Evolutionary conservation across 2,888 invertebrate species (phyloP).

Genomic region (Ophion slaviceki): DNA sequence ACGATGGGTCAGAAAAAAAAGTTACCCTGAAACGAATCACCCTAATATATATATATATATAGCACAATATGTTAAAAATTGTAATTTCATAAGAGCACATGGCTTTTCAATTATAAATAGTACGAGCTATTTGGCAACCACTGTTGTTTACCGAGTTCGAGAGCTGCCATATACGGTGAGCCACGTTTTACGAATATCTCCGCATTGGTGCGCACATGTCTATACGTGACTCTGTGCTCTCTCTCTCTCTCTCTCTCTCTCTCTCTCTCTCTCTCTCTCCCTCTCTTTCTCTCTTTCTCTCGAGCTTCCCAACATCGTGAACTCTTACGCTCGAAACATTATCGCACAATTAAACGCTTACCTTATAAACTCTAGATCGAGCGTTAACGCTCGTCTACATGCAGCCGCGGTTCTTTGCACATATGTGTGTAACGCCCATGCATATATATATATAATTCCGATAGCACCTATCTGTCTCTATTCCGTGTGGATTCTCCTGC

Average conservation of each 20-base stretch:
- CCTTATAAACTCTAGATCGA: constrained; percentile 53
- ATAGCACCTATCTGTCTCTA: not conserved
- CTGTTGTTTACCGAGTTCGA: constrained; percentile 80
- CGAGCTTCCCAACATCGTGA: constrained; percentile 45
- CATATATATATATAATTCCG: not conserved
- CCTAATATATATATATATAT: no score
- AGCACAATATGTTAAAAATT: not conserved
- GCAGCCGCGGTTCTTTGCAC: not conserved
- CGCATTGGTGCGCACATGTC: constrained; percentile 32
- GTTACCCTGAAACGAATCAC: no score
- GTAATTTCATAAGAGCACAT: constrained; percentile 75
- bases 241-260: not conserved
- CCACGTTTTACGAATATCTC: constrained; percentile 51
- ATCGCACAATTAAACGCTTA: constrained; percentile 48
- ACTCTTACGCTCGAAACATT: constrained; percentile 54
- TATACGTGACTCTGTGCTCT: constrained; percentile 31
- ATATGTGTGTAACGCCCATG: not conserved
- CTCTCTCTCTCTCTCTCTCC: not conserved
- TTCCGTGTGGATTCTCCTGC: constrained; percentile 11
- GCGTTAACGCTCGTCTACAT: constrained; percentile 5
- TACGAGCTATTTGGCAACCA: constrained; percentile 80
- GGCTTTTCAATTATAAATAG: constrained; percentile 80
- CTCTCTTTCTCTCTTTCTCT: not conserved
- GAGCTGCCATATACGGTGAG: constrained; percentile 77
- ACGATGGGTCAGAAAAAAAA: no score